Evolutionary conservation across 2,888 invertebrate genomes (phyloP).

Genomic region (Lycaena phlaeas): DNA sequence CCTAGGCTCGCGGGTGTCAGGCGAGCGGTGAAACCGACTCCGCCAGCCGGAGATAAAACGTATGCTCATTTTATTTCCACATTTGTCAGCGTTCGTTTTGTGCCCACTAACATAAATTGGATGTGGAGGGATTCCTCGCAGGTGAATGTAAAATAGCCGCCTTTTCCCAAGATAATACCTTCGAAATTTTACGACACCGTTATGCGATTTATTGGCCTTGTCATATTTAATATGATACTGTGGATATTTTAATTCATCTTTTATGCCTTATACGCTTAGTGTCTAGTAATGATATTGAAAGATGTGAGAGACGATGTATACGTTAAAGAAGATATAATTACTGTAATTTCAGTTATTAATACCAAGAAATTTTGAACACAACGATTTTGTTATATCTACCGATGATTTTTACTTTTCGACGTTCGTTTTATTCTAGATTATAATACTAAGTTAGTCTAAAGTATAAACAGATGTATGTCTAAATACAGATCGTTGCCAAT

Average conservation of each 20-base stretch:
- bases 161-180: constrained; percentile 70
- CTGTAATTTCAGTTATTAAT: too few species aligned
- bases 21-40: constrained; percentile 48
- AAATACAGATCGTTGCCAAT: too few species aligned
- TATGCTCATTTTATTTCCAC: constrained; percentile 72
- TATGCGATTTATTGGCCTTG: constrained; percentile 67
- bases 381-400: too few species aligned
- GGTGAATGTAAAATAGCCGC: constrained; percentile 72
- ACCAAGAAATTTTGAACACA: too few species aligned
- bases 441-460: too few species aligned
- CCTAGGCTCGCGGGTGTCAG: constrained; percentile 13
- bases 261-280: background rate
- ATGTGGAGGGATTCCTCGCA: constrained; percentile 69
- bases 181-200: constrained; percentile 70
- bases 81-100: constrained; percentile 73
- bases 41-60: constrained; percentile 64
- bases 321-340: too few species aligned
- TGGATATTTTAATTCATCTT: background rate
- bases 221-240: constrained; percentile 43
- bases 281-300: too few species aligned
- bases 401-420: too few species aligned
- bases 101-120: constrained; percentile 73
- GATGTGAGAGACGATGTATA: too few species aligned
- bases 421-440: too few species aligned
- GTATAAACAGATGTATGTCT: too few species aligned